Conservation (phyloP, 2,888 invertebrate species). For the Lacanobia wlatinum region DNA sequence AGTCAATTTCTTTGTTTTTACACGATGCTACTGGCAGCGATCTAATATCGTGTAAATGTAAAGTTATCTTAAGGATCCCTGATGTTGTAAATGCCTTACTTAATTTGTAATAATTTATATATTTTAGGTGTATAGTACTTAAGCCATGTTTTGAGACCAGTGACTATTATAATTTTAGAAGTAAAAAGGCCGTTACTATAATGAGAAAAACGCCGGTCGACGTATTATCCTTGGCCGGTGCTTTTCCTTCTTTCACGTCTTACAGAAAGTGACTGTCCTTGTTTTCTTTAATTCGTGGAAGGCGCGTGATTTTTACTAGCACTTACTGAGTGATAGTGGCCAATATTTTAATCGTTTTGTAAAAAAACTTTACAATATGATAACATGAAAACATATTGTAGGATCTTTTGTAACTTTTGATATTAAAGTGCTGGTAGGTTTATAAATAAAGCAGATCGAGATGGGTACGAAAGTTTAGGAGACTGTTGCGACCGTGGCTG, state of each 20-base stretch:
- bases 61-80: slow-evolving; percentile 88
- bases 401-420: slow-evolving; percentile 90
- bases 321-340: slow-evolving; percentile 84
- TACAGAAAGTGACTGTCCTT: slow-evolving; percentile 88
- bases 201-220: slow-evolving; percentile 85
- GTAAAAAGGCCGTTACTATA: slow-evolving; percentile 82
- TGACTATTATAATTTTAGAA: slow-evolving; percentile 90
- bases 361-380: slow-evolving; percentile 85
- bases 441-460: slow-evolving; percentile 82
- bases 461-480: slow-evolving; percentile 85
- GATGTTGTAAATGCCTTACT: slow-evolving; percentile 91
- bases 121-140: slow-evolving; percentile 91
- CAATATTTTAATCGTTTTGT: slow-evolving; percentile 84
- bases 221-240: slow-evolving; percentile 80
- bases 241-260: slow-evolving; percentile 84
- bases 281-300: slow-evolving; percentile 87
- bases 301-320: slow-evolving; percentile 80
- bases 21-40: slow-evolving; percentile 84
- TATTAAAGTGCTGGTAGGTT: slow-evolving; percentile 89
- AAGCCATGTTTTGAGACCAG: slow-evolving; percentile 91
- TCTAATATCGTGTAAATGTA: slow-evolving; percentile 88
- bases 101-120: slow-evolving; percentile 91
- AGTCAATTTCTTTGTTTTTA: slow-evolving; percentile 89
- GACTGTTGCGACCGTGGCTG: slow-evolving; percentile 82
- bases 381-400: slow-evolving; percentile 84